Base-by-base conservation (phyloP, 2,113 vertebrate species). In the Eulemur macaco region DNA sequence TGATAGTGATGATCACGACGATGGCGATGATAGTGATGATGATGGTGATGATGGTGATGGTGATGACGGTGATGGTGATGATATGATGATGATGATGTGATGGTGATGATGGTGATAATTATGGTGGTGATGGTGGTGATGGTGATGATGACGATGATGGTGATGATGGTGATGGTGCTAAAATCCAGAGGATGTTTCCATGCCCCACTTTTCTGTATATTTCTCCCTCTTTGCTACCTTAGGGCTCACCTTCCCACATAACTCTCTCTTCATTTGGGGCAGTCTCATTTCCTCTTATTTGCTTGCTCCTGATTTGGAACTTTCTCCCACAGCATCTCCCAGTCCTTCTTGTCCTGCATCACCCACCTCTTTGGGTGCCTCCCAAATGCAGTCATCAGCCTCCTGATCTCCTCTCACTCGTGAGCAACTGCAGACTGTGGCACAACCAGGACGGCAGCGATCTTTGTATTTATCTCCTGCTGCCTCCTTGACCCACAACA, bases 1-100 rank as follows among this genome's bases (percentile, higher is more conserved):
- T 45, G 25, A 1, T 37, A 2, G 2, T n/a, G 29, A 12, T 14
- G 34, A 0, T 58, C 0, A 2, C 5, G 0, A 0, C 39, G 78
- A 1, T 27, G 3, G 0, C 56, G 6, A 0, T 56, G 1, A 0
- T 9, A 3, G 0, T 81, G n/a, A 0, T 80, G 29, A 6, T 56
- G 74, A 10, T 15, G 13, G 8, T 77, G 17, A 12, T 54, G 50
- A 8, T 80, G 52, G 1, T 39, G 12, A 15, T 29, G 8, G 0
- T 42, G 37, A 1, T 82, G 6, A 18, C 42, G 56, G 0, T 60
- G 23, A 8, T 42, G 54, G 1, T 60, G 8, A 0, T 83, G 39
- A 0, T 50, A 34, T 50, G 29, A 0, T 84, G 42, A 0, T 85
- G 63, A 0, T 25, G 21, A 0, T 27, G 0, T 18, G 21, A 0